Base-by-base conservation (phyloP, 2,888 invertebrate genomes). In the Melanargia galathea region DNA sequence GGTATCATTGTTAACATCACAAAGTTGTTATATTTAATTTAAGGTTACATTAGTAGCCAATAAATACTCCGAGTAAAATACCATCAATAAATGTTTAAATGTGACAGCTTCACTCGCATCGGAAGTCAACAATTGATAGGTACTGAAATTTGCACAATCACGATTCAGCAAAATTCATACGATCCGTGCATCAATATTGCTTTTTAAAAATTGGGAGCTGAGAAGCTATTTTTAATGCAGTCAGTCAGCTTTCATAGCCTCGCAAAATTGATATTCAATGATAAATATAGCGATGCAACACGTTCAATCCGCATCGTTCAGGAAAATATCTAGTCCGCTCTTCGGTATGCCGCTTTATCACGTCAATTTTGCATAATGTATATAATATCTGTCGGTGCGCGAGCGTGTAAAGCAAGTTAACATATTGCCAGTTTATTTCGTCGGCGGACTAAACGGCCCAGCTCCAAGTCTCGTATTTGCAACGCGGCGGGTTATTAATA, bases 401-500 rank as follows among this genome's bases (percentile, higher is more conserved):
- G 63, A 64, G 56, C 70, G 65, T 70, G 62, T 70, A 72, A 69
- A 72, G 68, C 80, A 77, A 80, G 80, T 77, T 78, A 84, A 82
- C 82, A 82, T 82, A 83, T 78, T 80, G 80, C 78, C 73, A 79
- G 83, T 83, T 82, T 85, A 82, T 82, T 82, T 82, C 80, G 83
- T 81, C 82, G 82, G 74, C 80, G 79, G 55, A 76, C 83, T 84
- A 84, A 86, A 83, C 83, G 82, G 82, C 81, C 82, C 80, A 76
- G 80, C 82, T 66, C 61, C 48, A 55, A 65, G 70, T 82, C 76
- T 73, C 82, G 80, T 84, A 83, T 87, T 87, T 87, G 87, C 86
- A 84, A 82, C 84, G 77, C 80, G 81, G 77, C 77, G 77, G 78
- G 86, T 86, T 89, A 89, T 87, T 90, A 87, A 89, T 89, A 87